Conservation (phyloP, 2,888 invertebrate genomes). For the Electrophaes corylata region DNA sequence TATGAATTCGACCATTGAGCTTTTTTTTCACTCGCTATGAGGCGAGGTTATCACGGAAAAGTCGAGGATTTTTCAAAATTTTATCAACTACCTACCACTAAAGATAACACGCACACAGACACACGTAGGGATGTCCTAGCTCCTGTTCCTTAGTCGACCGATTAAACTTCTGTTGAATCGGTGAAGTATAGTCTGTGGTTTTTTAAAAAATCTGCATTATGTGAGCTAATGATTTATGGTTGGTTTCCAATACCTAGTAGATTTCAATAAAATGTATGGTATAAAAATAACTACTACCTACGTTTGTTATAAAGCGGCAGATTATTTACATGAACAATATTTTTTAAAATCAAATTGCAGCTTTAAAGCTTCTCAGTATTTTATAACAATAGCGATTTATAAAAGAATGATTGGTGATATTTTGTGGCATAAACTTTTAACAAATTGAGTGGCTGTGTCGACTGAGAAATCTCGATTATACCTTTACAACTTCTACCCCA, state of each 20-base stretch:
- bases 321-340: no score
- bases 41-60: constrained; percentile 83
- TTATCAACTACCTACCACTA: constrained; percentile 72
- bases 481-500: constrained; percentile 51
- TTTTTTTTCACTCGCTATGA: constrained; percentile 71
- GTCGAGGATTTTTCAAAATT: constrained; percentile 83
- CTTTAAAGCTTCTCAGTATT: no score
- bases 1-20: constrained; percentile 66
- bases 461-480: constrained; percentile 47
- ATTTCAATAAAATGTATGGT: no score
- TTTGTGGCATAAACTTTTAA: no score
- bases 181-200: neutral
- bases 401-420: no score
- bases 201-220: neutral
- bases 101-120: constrained; percentile 62
- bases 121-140: constrained; percentile 61
- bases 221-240: no score
- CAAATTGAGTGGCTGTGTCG: neutral
- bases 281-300: no score
- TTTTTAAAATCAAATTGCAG: no score
- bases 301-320: no score
- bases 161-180: constrained; percentile 28
- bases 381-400: no score
- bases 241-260: no score
- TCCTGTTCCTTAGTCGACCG: constrained; percentile 46